These are phyloP conservation scores for Papilio xuthus DNA, from an alignment of 1,140 invertebrate species.

Conservation along the genomic window DNA sequence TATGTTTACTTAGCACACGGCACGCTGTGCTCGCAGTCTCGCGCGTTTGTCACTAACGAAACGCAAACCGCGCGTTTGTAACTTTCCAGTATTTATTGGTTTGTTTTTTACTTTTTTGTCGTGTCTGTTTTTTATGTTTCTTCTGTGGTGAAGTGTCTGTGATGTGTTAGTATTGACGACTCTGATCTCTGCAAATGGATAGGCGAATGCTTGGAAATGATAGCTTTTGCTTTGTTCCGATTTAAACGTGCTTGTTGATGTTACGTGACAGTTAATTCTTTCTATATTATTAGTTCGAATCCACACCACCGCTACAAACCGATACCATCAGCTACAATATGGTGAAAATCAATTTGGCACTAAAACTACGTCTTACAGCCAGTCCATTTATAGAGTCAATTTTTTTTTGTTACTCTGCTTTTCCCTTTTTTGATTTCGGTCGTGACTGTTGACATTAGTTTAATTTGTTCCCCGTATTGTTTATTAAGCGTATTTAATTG, in stretches of 20 bases:
- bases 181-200: no score
- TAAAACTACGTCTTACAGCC: no score
- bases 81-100: background rate
- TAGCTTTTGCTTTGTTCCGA: no score
- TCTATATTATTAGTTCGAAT: no score
- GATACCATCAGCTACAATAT: no score
- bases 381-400: background rate
- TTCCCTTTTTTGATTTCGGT: background rate
- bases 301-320: no score
- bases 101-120: background rate
- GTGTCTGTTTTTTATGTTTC: background rate
- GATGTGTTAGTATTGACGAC: background rate
- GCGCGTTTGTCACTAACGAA: background rate
- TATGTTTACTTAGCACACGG: conserved; percentile 31
- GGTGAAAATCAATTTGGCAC: no score
- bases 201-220: no score
- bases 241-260: no score
- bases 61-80: background rate
- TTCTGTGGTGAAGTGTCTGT: background rate
- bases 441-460: conserved; percentile 3
- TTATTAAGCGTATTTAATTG: background rate
- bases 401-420: background rate
- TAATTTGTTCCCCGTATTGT: conserved; percentile 20
- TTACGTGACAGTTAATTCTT: no score
- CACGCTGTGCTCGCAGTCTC: background rate